Evolutionary conservation across 2,113 vertebrate species (phyloP).

Genomic region (Oxygymnocypris stewartii): DNA sequence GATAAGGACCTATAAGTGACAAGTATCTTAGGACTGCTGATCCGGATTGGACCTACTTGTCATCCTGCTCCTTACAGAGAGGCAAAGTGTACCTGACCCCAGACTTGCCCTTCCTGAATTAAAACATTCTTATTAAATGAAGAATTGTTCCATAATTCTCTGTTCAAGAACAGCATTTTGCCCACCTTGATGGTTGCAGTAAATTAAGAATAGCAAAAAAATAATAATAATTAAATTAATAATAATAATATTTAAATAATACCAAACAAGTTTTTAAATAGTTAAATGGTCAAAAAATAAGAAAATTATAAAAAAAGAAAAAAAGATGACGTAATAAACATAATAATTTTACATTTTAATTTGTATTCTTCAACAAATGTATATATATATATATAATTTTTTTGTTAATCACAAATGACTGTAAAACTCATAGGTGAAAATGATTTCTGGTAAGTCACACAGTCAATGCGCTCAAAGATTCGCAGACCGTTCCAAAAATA

Average conservation of each 20-base stretch:
- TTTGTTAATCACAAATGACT: no score
- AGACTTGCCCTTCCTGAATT: background rate
- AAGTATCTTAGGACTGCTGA: background rate
- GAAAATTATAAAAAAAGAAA: background rate
- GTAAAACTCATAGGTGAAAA: background rate
- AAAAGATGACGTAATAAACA: background rate
- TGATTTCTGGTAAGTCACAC: background rate
- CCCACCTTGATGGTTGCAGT: background rate
- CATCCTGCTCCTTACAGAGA: background rate
- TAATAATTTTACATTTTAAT: background rate
- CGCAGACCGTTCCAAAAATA: no score
- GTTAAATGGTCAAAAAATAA: background rate
- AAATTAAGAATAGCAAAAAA: background rate
- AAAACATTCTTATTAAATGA: background rate
- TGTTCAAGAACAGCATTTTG: background rate
- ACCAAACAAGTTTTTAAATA: background rate
- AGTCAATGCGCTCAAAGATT: no score
- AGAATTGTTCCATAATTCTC: background rate
- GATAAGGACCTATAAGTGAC: constrained; percentile 9
- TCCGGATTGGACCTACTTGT: background rate
- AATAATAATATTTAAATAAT: background rate
- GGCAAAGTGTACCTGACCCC: background rate
- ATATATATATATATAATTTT: no score
- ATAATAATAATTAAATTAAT: no score
- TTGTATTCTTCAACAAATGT: background rate